Evolutionary conservation across 2,888 invertebrate species (phyloP).

Genomic region (Sabatieria punctata): DNA sequence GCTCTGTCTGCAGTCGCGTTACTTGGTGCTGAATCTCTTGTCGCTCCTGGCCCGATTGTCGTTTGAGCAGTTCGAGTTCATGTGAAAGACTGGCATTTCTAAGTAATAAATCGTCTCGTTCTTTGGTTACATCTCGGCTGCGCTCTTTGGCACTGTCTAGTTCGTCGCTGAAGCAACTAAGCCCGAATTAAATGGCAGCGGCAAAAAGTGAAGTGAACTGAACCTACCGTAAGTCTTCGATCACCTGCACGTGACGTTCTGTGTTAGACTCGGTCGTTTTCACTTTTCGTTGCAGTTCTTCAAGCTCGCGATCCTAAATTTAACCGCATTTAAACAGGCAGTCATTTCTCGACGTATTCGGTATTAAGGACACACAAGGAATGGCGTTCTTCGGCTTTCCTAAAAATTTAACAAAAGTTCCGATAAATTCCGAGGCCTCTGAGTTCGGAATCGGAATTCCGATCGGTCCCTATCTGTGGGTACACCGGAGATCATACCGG

Average conservation of each 20-base stretch:
- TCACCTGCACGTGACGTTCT: constrained; percentile 3
- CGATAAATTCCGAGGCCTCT: too few species aligned
- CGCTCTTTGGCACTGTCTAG: neutral
- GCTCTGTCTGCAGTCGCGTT: constrained; percentile 13
- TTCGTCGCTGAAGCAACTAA: constrained; percentile 4
- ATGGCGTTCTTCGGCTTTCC: too few species aligned
- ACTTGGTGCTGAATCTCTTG: constrained; percentile 10
- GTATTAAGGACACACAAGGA: neutral
- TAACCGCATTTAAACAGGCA: neutral
- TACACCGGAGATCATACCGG: too few species aligned
- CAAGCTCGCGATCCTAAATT: neutral
- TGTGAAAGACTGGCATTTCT: constrained; percentile 32
- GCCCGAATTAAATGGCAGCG: too few species aligned
- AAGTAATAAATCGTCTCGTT: constrained; percentile 28
- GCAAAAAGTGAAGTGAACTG: too few species aligned
- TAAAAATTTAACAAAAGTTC: too few species aligned
- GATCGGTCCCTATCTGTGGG: too few species aligned
- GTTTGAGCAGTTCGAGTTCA: constrained; percentile 18
- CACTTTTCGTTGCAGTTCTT: neutral
- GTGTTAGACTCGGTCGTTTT: neutral
- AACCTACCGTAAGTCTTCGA: constrained; percentile 1
- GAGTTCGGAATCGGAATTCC: too few species aligned
- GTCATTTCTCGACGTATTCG: neutral
- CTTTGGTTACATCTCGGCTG: constrained; percentile 13
- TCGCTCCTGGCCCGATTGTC: constrained; percentile 9